phyloP scores from a whole-genome alignment of 1,140 invertebrate species.

The Antheraea mylitta region DNA sequence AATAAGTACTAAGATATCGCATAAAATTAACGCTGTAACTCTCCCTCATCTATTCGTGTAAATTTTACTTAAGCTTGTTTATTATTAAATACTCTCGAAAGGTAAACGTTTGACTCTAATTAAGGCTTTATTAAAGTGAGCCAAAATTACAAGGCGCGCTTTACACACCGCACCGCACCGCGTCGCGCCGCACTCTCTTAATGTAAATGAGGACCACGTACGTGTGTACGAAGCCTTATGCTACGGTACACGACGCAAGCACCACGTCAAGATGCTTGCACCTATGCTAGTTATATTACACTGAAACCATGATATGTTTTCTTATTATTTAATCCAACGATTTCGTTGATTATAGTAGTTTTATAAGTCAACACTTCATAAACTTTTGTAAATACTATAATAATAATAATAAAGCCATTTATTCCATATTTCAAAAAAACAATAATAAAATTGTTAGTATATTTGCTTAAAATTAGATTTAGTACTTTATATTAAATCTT shows the following conservation, averaged over 20 bases:
- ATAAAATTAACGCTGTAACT: background rate
- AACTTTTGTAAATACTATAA: no score
- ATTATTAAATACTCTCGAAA: slow-evolving; percentile 9
- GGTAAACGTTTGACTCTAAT: slow-evolving; percentile 6
- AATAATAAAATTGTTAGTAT: no score
- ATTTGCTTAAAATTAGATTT: no score
- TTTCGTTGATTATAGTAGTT: no score
- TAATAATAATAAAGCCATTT: no score
- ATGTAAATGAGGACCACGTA: slow-evolving; percentile 4
- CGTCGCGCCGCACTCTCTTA: background rate
- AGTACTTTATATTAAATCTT: no score
- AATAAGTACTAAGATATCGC: no score
- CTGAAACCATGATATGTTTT: no score
- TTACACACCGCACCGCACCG: background rate
- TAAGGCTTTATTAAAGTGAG: slow-evolving; percentile 13
- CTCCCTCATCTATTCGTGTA: background rate
- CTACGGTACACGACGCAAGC: background rate
- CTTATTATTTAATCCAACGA: no score
- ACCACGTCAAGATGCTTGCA: background rate
- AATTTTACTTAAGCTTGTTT: background rate
- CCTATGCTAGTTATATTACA: no score
- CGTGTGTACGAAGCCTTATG: background rate
- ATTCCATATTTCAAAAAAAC: no score
- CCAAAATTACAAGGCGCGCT: slow-evolving; percentile 6
- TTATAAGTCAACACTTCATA: no score